These are phyloP conservation scores for Ochotona princeps DNA, from an alignment of 2,113 vertebrate species.

Conservation along the genomic window DNA sequence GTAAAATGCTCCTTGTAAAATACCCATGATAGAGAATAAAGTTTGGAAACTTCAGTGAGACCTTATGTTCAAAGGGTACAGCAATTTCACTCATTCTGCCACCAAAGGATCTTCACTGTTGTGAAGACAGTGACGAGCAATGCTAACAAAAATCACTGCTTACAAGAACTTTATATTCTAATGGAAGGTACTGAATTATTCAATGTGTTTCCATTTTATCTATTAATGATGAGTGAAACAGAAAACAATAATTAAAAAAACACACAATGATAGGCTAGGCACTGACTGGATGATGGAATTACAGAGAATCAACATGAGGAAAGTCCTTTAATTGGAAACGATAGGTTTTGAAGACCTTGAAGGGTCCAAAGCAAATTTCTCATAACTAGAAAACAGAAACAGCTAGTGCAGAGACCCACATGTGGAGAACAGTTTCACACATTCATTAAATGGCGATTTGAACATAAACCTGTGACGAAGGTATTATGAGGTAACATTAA, in stretches of 20 bases:
- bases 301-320: not conserved
- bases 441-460: not conserved
- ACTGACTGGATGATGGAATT: not conserved
- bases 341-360: not conserved
- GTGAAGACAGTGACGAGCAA: not conserved
- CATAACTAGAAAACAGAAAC: not conserved
- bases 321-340: not conserved
- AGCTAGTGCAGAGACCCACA: not conserved
- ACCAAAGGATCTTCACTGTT: not conserved
- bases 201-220: not conserved
- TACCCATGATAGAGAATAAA: not conserved
- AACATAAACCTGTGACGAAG: not conserved
- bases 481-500: no score
- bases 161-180: not conserved
- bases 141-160: no score
- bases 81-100: not conserved
- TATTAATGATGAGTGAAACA: not conserved
- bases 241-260: not conserved
- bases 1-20: conserved; percentile 40
- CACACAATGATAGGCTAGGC: not conserved
- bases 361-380: not conserved
- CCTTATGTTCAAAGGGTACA: not conserved
- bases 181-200: not conserved
- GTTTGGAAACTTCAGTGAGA: not conserved
- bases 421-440: not conserved